phyloP scores from a whole-genome alignment of 2,113 vertebrate genomes.

The Chaetops frenatus region DNA sequence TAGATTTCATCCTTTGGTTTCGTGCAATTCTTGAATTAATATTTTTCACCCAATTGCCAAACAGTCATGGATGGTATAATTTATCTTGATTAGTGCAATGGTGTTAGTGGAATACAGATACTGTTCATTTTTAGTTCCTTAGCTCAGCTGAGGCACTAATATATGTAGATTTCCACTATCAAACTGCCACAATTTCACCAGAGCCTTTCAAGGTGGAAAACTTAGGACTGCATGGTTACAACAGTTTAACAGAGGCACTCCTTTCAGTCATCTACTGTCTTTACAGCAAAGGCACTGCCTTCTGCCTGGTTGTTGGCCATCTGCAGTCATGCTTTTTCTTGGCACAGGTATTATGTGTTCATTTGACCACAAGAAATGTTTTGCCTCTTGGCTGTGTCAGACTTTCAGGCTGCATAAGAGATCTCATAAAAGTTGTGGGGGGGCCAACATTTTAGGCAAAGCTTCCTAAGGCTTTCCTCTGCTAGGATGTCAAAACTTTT shows the following conservation, averaged over 20 bases:
- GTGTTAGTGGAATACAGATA: background rate
- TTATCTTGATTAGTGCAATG: background rate
- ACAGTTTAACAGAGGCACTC: background rate
- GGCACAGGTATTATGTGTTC: rapidly evolving
- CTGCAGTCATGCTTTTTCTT: background rate
- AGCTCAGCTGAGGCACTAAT: background rate
- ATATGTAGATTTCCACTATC: background rate
- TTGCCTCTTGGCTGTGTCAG: background rate
- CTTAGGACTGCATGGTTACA: background rate
- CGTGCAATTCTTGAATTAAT: background rate
- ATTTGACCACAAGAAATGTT: background rate
- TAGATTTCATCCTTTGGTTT: background rate
- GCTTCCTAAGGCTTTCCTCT: background rate
- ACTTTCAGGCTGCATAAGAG: background rate
- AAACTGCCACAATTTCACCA: background rate
- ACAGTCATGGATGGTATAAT: background rate
- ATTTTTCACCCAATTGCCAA: background rate
- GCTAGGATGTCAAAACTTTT: background rate
- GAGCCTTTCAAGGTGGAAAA: background rate
- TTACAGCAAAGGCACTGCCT: background rate
- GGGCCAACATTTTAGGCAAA: background rate
- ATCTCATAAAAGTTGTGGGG: rapidly evolving
- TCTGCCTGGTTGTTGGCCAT: background rate
- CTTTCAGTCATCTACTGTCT: background rate
- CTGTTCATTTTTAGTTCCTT: background rate